Conservation (phyloP, 2,888 invertebrate species). For the Xanthostigma xanthostigma region DNA sequence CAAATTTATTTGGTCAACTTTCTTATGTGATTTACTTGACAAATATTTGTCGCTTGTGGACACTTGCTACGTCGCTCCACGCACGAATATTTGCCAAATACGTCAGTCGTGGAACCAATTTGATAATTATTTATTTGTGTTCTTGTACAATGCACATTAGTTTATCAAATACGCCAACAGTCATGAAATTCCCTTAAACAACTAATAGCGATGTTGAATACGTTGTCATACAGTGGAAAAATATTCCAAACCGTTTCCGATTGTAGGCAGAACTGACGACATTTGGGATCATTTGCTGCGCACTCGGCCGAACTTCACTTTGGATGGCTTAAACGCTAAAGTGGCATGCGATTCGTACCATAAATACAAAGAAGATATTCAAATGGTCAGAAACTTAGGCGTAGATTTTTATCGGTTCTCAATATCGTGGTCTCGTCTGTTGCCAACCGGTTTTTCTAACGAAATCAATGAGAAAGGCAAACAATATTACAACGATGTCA, state of each 20-base stretch:
- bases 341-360: conserved; percentile 52
- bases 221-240: background rate
- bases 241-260: background rate
- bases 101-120: no score
- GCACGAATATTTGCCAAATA: no score
- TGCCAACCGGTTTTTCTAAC: conserved; percentile 42
- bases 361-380: conserved; percentile 42
- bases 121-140: no score
- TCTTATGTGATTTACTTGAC: no score
- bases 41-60: no score
- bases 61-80: no score
- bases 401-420: conserved; percentile 43
- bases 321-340: conserved; percentile 42
- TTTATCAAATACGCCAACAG: background rate
- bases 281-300: conserved; percentile 56
- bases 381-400: conserved; percentile 37
- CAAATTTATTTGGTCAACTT: no score
- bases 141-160: background rate
- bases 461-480: conserved; percentile 43
- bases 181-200: background rate
- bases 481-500: conserved; percentile 43
- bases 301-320: conserved; percentile 30
- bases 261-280: conserved; percentile 42
- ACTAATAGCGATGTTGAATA: background rate
- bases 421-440: conserved; percentile 50